Evolutionary conservation across 2,888 invertebrate species (phyloP).

Genomic region (Euzophera pinguis): DNA sequence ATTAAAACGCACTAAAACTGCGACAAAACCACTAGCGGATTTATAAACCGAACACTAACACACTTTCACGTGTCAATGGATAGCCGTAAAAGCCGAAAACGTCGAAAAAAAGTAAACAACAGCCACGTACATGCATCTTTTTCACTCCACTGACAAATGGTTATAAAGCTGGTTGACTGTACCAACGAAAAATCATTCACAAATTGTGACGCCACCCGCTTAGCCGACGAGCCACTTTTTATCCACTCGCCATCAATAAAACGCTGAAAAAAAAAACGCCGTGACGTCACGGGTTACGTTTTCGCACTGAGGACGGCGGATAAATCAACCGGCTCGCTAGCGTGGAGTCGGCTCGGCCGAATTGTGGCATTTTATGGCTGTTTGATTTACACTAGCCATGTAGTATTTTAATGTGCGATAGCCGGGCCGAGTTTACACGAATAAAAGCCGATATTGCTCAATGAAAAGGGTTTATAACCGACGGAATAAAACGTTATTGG

Average conservation of each 20-base stretch:
- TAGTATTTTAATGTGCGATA: slow-evolving; percentile 29
- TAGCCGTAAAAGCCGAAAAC: slow-evolving; percentile 76
- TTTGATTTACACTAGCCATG: slow-evolving; percentile 65
- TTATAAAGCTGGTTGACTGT: slow-evolving; percentile 66
- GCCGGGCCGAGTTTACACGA: not conserved
- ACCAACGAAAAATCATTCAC: slow-evolving; percentile 73
- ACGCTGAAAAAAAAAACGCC: slow-evolving; percentile 50
- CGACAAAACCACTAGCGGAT: slow-evolving; percentile 51
- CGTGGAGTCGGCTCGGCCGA: slow-evolving; percentile 65
- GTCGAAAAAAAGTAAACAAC: slow-evolving; percentile 48
- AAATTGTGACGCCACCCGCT: slow-evolving; percentile 68
- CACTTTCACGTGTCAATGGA: slow-evolving; percentile 78
- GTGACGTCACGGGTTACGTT: slow-evolving; percentile 76
- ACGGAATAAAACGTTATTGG: not conserved
- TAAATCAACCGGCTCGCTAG: slow-evolving; percentile 69
- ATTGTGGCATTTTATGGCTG: slow-evolving; percentile 62
- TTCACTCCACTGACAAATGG: slow-evolving; percentile 76
- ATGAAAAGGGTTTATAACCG: slow-evolving; percentile 4
- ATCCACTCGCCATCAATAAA: slow-evolving; percentile 75
- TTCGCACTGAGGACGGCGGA: slow-evolving; percentile 68
- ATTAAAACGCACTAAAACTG: slow-evolving; percentile 41
- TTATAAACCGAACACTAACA: slow-evolving; percentile 75
- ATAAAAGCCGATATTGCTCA: slow-evolving; percentile 10
- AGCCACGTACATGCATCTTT: slow-evolving; percentile 68
- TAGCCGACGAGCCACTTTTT: slow-evolving; percentile 64